Base-by-base conservation (phyloP, 1,140 invertebrate genomes). In the Trichonephila inaurata region DNA sequence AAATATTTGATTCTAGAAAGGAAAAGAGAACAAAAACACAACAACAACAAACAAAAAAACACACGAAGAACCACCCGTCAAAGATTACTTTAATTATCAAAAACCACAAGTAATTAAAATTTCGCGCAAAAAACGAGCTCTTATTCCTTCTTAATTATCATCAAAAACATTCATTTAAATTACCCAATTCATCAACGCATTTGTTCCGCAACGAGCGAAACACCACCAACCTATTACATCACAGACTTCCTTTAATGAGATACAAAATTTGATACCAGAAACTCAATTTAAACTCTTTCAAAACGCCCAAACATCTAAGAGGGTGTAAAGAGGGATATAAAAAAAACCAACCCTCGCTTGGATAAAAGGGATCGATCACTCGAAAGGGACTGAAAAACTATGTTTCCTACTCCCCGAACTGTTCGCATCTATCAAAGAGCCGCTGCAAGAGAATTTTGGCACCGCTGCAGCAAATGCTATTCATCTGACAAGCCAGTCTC, bases 341-440 rank as follows among this genome's bases (percentile, higher is more conserved):
- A 64, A 62, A 64, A 64, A 19, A 64, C 14, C 16, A 28, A 28
- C 51, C 7, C 51, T 51, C 33, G 51, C 10, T 51, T 12, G 21
- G 16, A 64, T 64, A 19, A 64, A 64, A 16, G 16, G 62, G 62
- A 77, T 77, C 72, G 72, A 77, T 77, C 72, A 77, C n/a, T 40
- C 24, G 24, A 24, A 77, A 77, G 16, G 8, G n/a, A 72, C 12
- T 14, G n/a, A 77, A 77, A 77, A 28, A 77, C 51, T 51, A 21
- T 72, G 72, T 77, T 77, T 77, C n/a, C 33, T 77, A 77, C 72
- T 77, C n/a, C 6, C 72, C 14, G 33, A 77, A 77, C n/a, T 12
- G 72, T n/a, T 21, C 72, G 72, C 72, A 77, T 77, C 72, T 77
- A 77, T 77, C 72, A 77, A 77, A 77, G 14, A 51, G 33, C 72